Evolutionary conservation across 2,113 vertebrate genomes (phyloP).

Genomic region (Desmodus rotundus): DNA sequence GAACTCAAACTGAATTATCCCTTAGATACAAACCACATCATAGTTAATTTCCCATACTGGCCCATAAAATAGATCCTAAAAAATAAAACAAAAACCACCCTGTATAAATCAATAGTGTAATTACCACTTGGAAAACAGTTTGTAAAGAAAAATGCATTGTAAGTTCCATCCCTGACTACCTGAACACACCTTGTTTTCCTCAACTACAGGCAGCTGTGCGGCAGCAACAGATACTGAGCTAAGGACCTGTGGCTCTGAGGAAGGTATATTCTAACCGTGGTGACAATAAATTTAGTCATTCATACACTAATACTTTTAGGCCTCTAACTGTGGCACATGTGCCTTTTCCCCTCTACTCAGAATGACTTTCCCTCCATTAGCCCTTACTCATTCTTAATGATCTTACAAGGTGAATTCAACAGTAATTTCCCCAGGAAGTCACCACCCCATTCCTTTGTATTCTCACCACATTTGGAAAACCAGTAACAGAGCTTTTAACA

Average conservation of each 20-base stretch:
- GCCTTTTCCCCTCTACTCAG: not conserved
- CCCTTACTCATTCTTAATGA: not conserved
- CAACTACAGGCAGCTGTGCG: not conserved
- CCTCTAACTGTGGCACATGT: not conserved
- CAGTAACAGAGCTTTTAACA: not conserved
- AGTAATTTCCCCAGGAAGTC: constrained; percentile 9
- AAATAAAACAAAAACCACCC: not conserved
- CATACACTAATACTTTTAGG: not conserved
- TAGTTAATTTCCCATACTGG: not conserved
- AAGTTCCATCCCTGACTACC: not conserved
- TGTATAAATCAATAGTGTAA: not conserved
- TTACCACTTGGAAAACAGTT: not conserved
- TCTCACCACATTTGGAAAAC: not conserved
- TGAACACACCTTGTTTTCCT: not conserved
- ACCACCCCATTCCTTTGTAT: not conserved
- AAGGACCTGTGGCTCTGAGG: not conserved
- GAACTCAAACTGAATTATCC: not conserved
- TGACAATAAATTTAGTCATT: not conserved
- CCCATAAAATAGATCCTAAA: not conserved
- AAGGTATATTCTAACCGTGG: not conserved
- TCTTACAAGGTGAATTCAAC: not conserved
- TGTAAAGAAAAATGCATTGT: not conserved
- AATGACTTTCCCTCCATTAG: not conserved
- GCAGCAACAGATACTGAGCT: not conserved
- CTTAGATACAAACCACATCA: not conserved